A percentile compares a stretch with the other conserved stretches of the same genome.
Evolutionary conservation across 2,113 vertebrate species (phyloP).

Genomic region (Epinephelus lanceolatus): DNA sequence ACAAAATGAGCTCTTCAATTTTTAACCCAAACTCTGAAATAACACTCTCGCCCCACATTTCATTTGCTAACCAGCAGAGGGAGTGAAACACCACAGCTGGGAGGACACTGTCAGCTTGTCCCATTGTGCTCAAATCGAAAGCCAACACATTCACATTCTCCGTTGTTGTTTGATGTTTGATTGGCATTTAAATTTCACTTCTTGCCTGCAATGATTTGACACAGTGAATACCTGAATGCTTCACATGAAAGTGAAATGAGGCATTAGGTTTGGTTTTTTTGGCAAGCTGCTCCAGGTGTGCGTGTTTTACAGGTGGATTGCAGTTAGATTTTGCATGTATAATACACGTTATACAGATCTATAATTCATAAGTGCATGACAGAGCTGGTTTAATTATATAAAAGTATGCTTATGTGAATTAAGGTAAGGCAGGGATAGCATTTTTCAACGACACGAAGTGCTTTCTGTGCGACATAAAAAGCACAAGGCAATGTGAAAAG

Average conservation of each 20-base stretch:
- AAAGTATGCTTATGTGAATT: not conserved
- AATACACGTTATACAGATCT: not conserved
- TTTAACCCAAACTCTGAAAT: not conserved
- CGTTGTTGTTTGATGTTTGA: not conserved
- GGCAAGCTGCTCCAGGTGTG: not conserved
- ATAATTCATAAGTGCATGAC: not conserved
- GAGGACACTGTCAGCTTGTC: not conserved
- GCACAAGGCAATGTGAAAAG: not conserved
- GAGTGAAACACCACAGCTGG: constrained; percentile 12
- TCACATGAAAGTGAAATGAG: not conserved
- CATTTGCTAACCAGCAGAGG: constrained; percentile 51
- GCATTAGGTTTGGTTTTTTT: not conserved
- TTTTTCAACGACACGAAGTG: not conserved
- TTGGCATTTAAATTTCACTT: not conserved
- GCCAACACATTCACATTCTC: not conserved
- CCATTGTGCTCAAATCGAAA: not conserved
- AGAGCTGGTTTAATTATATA: not conserved
- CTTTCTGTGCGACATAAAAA: not conserved
- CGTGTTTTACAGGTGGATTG: not conserved
- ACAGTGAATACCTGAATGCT: not conserved
- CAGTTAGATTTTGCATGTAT: not conserved
- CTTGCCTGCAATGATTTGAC: not conserved
- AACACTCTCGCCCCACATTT: not conserved
- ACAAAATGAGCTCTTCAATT: not conserved
- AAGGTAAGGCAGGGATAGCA: not conserved